phyloP scores from a whole-genome alignment of 2,113 vertebrate species.

The Phoxinus phoxinus region DNA sequence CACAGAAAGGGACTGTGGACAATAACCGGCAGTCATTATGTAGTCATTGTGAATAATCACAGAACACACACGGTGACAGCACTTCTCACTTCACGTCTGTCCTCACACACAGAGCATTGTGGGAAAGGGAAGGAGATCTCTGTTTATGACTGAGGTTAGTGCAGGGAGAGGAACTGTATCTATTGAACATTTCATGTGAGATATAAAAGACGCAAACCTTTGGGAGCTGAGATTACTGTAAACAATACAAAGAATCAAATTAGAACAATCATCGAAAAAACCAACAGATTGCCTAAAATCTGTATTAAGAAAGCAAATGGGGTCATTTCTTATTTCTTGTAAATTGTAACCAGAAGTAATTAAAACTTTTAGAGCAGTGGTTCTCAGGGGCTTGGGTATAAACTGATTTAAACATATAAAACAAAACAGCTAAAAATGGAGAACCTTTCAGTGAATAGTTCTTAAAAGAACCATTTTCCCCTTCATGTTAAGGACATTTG shows the following conservation, averaged over 20 bases:
- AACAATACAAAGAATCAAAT: conserved; percentile 22
- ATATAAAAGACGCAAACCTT: conserved; percentile 37
- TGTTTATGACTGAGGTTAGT: not conserved
- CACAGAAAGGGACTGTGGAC: not conserved
- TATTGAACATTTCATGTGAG: not conserved
- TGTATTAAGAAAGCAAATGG: not conserved
- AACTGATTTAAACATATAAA: not conserved
- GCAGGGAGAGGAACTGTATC: not conserved
- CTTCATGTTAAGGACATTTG: too few relatives aligned
- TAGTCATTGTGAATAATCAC: conserved; percentile 1
- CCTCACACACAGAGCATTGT: conserved; percentile 18
- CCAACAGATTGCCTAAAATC: not conserved
- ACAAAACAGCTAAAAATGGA: not conserved
- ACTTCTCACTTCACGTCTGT: not conserved
- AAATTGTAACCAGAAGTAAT: not conserved
- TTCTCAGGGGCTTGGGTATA: not conserved
- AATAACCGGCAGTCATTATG: not conserved
- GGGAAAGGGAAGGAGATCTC: conserved; percentile 8
- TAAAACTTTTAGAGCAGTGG: not conserved
- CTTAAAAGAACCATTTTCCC: too few relatives aligned
- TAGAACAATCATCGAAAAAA: not conserved
- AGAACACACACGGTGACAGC: not conserved
- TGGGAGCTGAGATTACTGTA: conserved; percentile 26
- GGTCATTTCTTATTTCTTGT: not conserved
- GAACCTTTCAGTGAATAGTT: too few relatives aligned